Base-by-base conservation (phyloP, 2,113 vertebrate species). In the Chlorodrepanis virens region DNA sequence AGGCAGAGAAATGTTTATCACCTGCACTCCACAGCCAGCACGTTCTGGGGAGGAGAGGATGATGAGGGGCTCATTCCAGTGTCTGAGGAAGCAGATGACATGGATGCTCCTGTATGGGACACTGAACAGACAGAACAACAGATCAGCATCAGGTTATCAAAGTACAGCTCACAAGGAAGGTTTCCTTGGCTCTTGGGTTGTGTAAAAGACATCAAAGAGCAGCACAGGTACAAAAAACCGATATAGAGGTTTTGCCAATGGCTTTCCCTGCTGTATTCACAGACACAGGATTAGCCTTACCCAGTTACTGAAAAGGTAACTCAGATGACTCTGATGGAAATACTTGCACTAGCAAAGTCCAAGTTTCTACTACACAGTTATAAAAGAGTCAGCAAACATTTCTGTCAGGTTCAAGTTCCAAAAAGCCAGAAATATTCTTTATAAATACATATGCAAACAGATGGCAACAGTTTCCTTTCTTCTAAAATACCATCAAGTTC, bases 1-100 rank as follows among this genome's bases (percentile, higher is more conserved):
- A 97, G 97, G 98, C 97, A 96, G 96, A 94, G 95, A 68, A 96
- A 97, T 45, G 91, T 97, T 92, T 97, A 99, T 99, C 99, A 99
- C 99, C 99, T 99, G 98, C 99, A 99, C 92, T 99, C 99, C 47
- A 99, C 99, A 42, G 99, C 99, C 59, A 99, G 99, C 53, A 99
- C 99, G 52, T 99, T 99, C 97, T 99, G 99, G 49, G 99, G 98
- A 84, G 99, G 99, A 83, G 99, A 99, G 35, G 99, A 98, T 0
- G 99, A 99, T 0, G 99, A 99, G 3, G 99, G 99, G 90, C 99
- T 99, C 99, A 99, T 99, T 44, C 98, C 99, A 9, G 99, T 99
- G 98, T 99, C 99, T 6, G 99, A 99, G 3, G 99, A 99, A 57
- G 98, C 99, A 19, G 99, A 99, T 11, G 99, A 99, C 94, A 99